These are phyloP conservation scores for Blera fallax DNA, from an alignment of 2,888 invertebrate species.

Conservation along the genomic window DNA sequence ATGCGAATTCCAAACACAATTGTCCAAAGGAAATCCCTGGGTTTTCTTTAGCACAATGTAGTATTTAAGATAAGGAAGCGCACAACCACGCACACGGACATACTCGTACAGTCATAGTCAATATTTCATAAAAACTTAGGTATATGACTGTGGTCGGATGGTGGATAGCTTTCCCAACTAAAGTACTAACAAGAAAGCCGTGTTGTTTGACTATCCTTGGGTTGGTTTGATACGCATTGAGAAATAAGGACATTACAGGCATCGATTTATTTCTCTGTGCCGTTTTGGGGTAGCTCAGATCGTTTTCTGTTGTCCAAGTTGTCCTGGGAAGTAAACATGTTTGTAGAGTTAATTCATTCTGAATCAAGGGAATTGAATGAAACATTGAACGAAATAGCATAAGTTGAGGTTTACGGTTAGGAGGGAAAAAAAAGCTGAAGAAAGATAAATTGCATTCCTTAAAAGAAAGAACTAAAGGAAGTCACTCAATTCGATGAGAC, in stretches of 20 bases:
- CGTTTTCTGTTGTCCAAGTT: neutral
- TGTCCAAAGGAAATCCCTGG: conserved; percentile 39
- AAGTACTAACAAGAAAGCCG: conserved; percentile 26
- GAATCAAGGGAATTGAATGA: neutral
- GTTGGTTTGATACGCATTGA: conserved; percentile 32
- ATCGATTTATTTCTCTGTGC: conserved; percentile 41
- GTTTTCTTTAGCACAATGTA: conserved; percentile 29
- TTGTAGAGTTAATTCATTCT: neutral
- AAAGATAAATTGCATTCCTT: neutral
- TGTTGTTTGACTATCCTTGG: conserved; percentile 18
- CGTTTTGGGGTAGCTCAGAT: neutral
- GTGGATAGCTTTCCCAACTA: conserved; percentile 12
- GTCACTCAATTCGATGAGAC: too few species aligned
- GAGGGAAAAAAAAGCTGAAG: neutral
- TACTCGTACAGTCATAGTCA: too few species aligned
- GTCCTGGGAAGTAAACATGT: neutral
- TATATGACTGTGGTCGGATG: conserved; percentile 17
- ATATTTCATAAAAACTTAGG: conserved; percentile 31
- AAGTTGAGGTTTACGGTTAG: neutral
- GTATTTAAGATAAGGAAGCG: conserved; percentile 32
- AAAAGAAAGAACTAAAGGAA: neutral
- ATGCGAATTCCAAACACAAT: conserved; percentile 54
- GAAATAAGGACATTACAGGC: conserved; percentile 33
- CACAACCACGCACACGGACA: conserved; percentile 30
- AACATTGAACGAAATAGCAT: neutral